These are phyloP conservation scores for Drosophila kikkawai DNA, from an alignment of 1,140 invertebrate species.

Conservation along the genomic window DNA sequence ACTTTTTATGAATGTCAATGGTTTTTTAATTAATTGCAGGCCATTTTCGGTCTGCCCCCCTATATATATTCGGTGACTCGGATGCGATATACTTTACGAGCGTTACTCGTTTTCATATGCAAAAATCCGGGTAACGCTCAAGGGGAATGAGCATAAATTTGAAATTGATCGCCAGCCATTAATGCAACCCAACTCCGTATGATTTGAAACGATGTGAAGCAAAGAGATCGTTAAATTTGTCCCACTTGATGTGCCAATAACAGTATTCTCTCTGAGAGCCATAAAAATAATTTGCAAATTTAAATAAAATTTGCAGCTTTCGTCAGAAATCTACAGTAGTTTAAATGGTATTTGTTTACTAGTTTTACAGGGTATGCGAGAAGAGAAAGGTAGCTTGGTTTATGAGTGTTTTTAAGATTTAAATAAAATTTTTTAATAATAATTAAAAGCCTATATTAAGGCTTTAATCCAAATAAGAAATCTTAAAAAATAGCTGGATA, in stretches of 20 bases:
- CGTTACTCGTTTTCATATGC: slow-evolving; percentile 29
- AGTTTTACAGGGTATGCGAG: background rate
- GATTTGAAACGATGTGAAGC: slow-evolving; percentile 14
- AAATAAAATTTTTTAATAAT: background rate
- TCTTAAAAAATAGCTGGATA: background rate
- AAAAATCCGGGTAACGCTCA: slow-evolving; percentile 25
- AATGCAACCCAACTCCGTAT: slow-evolving; percentile 50
- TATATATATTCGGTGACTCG: slow-evolving; percentile 9
- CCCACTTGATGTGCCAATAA: slow-evolving; percentile 58
- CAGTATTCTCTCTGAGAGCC: slow-evolving; percentile 15
- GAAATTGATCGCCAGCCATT: slow-evolving; percentile 71
- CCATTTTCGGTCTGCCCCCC: slow-evolving; percentile 53
- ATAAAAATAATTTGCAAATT: slow-evolving; percentile 58
- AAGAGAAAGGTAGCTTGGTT: background rate
- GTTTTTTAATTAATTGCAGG: slow-evolving; percentile 80
- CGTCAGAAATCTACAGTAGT: background rate
- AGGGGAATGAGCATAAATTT: slow-evolving; percentile 56
- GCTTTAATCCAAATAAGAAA: too few species aligned
- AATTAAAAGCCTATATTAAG: background rate
- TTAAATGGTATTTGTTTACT: slow-evolving; percentile 33
- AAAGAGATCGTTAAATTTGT: slow-evolving; percentile 56
- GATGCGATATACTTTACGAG: slow-evolving; percentile 48
- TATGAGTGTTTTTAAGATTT: background rate
- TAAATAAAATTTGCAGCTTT: slow-evolving; percentile 13
- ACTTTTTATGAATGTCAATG: slow-evolving; percentile 83